Conservation (phyloP, 1,140 invertebrate genomes). For the Rhizoglyphus robini region DNA sequence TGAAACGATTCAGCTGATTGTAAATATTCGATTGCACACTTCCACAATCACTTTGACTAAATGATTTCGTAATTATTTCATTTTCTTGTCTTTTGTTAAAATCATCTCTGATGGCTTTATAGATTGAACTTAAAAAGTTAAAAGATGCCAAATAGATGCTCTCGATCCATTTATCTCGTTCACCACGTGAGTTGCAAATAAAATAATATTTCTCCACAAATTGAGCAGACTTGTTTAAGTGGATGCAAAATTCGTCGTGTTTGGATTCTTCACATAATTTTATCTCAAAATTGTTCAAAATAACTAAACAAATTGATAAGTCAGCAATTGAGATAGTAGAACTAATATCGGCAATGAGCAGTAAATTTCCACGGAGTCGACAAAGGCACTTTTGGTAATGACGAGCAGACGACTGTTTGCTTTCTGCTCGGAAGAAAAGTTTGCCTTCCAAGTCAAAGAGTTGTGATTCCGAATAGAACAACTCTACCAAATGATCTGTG, state of each 20-base stretch:
- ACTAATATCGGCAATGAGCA: constrained; percentile 43
- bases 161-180: constrained; percentile 72
- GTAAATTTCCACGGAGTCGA: constrained; percentile 71
- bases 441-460: background rate
- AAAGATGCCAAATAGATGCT: constrained; percentile 69
- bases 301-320: background rate
- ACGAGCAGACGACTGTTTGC: background rate
- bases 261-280: background rate
- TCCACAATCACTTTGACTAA: no score
- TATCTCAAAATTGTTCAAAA: background rate
- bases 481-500: background rate
- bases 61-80: no score
- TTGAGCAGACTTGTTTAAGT: background rate
- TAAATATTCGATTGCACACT: background rate
- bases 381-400: constrained; percentile 57
- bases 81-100: background rate
- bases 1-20: background rate
- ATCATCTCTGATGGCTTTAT: background rate
- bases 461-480: background rate
- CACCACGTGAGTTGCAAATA: constrained; percentile 30
- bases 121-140: constrained; percentile 53
- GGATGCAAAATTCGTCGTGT: background rate
- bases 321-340: background rate
- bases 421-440: background rate
- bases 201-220: constrained; percentile 5